Base-by-base conservation (phyloP, 1,140 invertebrate species). In the Heliconius congener region DNA sequence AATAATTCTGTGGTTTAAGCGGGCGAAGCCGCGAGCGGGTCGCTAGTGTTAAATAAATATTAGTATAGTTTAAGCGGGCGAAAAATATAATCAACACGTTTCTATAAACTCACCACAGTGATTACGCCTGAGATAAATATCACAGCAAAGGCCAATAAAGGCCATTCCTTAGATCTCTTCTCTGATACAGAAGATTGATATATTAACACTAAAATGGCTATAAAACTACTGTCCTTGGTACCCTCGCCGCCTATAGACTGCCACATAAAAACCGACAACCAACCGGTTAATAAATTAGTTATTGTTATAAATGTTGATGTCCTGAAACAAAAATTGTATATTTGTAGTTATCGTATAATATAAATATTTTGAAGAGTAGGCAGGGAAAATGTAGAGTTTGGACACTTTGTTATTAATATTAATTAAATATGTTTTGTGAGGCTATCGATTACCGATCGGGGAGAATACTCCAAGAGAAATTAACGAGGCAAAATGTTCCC, bases 181-280 rank as follows among this genome's bases (percentile, higher is more conserved):
- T 90, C 89, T 39, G 88, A 78, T n/a, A 89, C 84, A 8, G 90
- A 92, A n/a, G 93, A 92, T 76, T 94, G 93, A 76, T 94, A 94
- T 79, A 94, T 93, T 81, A 92, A 81, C 72, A 94, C 91, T 78
- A 93, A 83, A 78, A 93, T 88, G 60, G 90, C 81, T 82, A 93
- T 86, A 74, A 93, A 92, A 70, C 89, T 88, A 8, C 82, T 88
- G 37, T 94, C 91, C 34, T 88, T 91, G 9, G 76, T 80, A n/a
- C 74, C 81, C 46, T 74, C 82, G 0, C 87, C 88, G 8, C 87
- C 85, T 11, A 92, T 90, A 0, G 91, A 90, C 79, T 91, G 86
- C 93, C 93, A 94, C 55, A 94, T 77, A 55, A 94, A 85, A 4
- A 94, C 87, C 83, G 91, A 93, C 2, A 94, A 80, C 92, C 93